Base-by-base conservation (phyloP, 2,797 vertebrate genomes). In the Chelmon rostratus region DNA sequence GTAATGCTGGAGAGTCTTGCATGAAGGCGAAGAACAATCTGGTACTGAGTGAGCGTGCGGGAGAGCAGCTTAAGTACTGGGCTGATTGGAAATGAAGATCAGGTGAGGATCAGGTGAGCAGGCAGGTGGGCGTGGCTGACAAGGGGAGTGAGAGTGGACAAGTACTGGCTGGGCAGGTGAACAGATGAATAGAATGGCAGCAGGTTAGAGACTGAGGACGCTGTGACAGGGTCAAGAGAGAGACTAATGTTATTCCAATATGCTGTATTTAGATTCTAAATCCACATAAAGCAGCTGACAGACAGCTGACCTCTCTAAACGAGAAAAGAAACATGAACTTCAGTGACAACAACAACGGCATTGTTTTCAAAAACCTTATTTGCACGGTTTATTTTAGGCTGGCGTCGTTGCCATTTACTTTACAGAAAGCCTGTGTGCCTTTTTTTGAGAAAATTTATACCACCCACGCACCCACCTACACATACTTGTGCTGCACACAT, bases 391-490 rank as follows among this genome's bases (percentile, higher is more conserved):
- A 68, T 85, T 85, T 87, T 71, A 28, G 42, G 71, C 63, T 52
- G 15, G 37, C 28, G 68, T 79, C 21, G 68, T 21, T 67, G 57
- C 69, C 85, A 69, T 85, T 82, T 73, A 71, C 61, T 79, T 62
- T 15, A 46, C 23, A 85, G 59, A 58, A 83, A 69, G 49, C 63
- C 62, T 76, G 73, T 65, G 58, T 74, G 62, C 21, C 50, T 74
- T 85, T 86, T 75, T 42, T 76, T 57, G 71, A 63, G 79, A 61
- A 76, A 74, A 80, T 84, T 52, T 75, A 85, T 68, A 83, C 78
- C 86, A 66, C 82, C 85, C 79, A 91, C 86, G 57, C 31, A 63
- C 23, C 73, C 87, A 85, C 84, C 83, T 64, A 87, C 82, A 69
- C 79, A 79, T 28, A 54, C 53, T 81, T 58, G 9, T 61, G 33